Evolutionary conservation across 2,113 vertebrate species (phyloP).

Genomic region (Oreochromis aureus): DNA sequence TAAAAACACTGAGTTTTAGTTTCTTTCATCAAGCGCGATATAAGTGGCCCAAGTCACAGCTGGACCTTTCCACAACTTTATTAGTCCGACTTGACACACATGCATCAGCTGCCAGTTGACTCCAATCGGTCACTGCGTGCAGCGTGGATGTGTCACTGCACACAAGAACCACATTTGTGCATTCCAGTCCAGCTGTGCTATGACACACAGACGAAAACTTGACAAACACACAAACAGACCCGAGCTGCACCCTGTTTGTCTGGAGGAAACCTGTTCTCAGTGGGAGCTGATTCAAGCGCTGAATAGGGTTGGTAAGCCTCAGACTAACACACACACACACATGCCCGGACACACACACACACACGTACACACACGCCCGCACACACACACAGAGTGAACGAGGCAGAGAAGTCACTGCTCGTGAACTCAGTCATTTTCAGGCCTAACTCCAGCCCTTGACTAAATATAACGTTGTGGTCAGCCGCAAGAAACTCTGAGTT

Average conservation of each 20-base stretch:
- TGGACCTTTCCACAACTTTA: neutral
- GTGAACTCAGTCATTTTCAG: conserved; percentile 66
- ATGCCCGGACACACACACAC: neutral
- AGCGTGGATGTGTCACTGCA: conserved; percentile 32
- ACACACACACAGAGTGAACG: neutral
- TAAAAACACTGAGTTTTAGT: neutral
- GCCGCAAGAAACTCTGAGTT: conserved; percentile 61
- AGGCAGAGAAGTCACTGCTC: conserved; percentile 19
- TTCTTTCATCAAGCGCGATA: neutral
- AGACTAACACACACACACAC: neutral
- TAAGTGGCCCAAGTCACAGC: neutral
- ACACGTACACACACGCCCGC: neutral
- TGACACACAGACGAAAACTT: conserved; percentile 20
- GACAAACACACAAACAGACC: conserved; percentile 26
- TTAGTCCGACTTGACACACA: conserved; percentile 25
- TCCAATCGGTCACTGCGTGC: conserved; percentile 2
- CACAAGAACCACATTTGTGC: conserved; percentile 39
- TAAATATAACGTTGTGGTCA: conserved; percentile 70
- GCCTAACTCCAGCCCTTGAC: conserved; percentile 51
- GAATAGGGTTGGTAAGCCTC: conserved; percentile 43
- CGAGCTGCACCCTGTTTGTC: conserved; percentile 61
- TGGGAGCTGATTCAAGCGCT: conserved; percentile 39
- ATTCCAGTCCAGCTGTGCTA: conserved; percentile 32
- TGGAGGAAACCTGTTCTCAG: conserved; percentile 60
- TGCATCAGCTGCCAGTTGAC: conserved; percentile 2